Conservation (phyloP, 2,888 invertebrate genomes). For the Operophtera brumata region DNA sequence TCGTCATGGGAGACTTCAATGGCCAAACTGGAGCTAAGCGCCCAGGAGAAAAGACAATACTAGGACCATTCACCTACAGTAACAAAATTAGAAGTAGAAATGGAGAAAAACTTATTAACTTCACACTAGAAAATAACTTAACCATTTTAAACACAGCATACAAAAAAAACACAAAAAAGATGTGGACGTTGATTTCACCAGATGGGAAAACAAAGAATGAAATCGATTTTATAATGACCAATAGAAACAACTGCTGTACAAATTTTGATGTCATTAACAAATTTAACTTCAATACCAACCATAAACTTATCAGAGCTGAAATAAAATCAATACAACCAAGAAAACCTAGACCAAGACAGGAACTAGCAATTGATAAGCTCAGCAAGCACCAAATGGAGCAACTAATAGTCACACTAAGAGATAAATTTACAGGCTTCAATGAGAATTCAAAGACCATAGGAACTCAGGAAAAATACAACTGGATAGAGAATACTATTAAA, state of each 20-base stretch:
- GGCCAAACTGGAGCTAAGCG: too few relatives aligned
- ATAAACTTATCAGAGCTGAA: not conserved
- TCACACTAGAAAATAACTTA: not conserved
- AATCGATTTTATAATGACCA: not conserved
- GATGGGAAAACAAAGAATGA: not conserved
- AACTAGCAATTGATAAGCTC: too few relatives aligned
- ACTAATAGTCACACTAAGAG: too few relatives aligned
- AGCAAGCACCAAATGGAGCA: too few relatives aligned
- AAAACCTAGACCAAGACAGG: too few relatives aligned
- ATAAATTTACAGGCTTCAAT: too few relatives aligned
- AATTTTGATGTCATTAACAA: not conserved
- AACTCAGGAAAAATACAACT: constrained; percentile 28
- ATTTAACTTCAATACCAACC: not conserved
- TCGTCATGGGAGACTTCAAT: too few relatives aligned
- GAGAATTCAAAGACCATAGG: constrained; percentile 14
- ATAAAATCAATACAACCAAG: not conserved
- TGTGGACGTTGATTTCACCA: not conserved
- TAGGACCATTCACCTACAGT: not conserved
- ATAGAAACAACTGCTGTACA: not conserved
- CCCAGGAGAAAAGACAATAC: not conserved
- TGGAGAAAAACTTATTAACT: not conserved
- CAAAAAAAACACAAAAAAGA: not conserved
- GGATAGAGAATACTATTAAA: constrained; percentile 8
- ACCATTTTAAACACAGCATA: not conserved
- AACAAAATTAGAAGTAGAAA: not conserved